Percentiles rank a stretch among this genome's conserved stretches.
Evolutionary conservation across 2,888 invertebrate species (phyloP).

Genomic region (Lampropteryx suffumata): DNA sequence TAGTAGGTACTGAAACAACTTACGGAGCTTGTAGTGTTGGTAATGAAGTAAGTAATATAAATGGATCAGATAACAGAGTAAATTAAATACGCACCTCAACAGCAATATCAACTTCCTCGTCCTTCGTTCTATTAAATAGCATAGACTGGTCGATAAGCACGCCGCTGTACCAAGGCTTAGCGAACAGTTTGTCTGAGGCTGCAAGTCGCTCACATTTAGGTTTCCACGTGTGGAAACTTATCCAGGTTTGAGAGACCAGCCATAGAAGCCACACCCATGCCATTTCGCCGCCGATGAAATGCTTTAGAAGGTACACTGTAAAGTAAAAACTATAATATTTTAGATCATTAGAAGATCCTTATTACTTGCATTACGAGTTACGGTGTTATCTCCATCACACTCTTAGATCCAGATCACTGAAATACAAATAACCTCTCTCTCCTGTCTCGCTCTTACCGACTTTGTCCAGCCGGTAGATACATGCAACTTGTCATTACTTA

Average conservation of each 20-base stretch:
- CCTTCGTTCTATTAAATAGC: conserved; percentile 90
- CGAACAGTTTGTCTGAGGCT: conserved; percentile 91
- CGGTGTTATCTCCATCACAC: no score
- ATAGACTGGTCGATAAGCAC: conserved; percentile 93
- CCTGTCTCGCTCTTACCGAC: no score
- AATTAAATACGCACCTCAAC: conserved; percentile 64
- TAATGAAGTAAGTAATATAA: no score
- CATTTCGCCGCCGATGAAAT: conserved; percentile 84
- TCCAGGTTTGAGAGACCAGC: conserved; percentile 93
- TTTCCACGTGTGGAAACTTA: conserved; percentile 93
- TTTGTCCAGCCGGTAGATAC: no score
- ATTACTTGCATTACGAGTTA: no score
- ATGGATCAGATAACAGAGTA: conserved; percentile 48
- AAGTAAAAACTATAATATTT: no score
- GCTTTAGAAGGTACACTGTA: conserved; percentile 72
- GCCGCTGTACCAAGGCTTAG: conserved; percentile 92
- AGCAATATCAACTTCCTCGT: conserved; percentile 81
- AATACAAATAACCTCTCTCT: no score
- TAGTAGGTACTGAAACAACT: no score
- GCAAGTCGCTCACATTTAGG: conserved; percentile 92
- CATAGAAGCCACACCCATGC: conserved; percentile 92
- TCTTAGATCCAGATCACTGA: no score
- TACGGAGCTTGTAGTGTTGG: no score
- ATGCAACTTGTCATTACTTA: no score
- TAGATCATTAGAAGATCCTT: no score